These are phyloP conservation scores for Anguilla rostrata DNA, from an alignment of 2,113 vertebrate species.

Conservation along the genomic window DNA sequence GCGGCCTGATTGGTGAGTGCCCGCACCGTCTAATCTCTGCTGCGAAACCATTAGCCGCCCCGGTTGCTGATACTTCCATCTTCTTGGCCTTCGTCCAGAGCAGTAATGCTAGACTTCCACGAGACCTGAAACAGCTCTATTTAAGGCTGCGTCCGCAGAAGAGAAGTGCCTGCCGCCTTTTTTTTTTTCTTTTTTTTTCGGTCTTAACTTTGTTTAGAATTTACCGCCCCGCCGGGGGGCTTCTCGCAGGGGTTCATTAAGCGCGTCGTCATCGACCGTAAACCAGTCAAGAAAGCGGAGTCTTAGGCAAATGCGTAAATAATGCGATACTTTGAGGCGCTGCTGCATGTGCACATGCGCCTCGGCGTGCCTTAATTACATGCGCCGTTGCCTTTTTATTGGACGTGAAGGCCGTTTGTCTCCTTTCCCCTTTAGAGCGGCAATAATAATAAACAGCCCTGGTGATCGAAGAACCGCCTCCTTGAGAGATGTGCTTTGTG, in stretches of 20 bases:
- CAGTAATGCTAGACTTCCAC: no score
- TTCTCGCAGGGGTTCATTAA: background rate
- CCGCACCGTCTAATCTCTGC: background rate
- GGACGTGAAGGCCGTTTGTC: background rate
- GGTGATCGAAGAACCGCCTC: background rate
- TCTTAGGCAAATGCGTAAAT: background rate
- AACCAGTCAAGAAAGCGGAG: background rate
- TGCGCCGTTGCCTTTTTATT: background rate
- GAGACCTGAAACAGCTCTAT: no score
- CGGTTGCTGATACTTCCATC: background rate
- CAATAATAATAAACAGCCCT: background rate
- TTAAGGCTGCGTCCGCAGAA: no score
- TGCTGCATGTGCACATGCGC: background rate
- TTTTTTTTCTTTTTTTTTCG: background rate
- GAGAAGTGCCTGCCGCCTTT: background rate
- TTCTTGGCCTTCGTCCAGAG: no score
- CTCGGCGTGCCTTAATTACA: conserved; percentile 5
- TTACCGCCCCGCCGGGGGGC: background rate
- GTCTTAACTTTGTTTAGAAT: background rate
- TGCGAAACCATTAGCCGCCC: background rate
- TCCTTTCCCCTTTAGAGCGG: background rate
- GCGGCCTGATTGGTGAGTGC: conserved; percentile 61
- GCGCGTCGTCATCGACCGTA: background rate
- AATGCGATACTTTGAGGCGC: background rate
- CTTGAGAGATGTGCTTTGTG: background rate